phyloP scores from a whole-genome alignment of 2,113 vertebrate genomes.

The Nibea coibor region DNA sequence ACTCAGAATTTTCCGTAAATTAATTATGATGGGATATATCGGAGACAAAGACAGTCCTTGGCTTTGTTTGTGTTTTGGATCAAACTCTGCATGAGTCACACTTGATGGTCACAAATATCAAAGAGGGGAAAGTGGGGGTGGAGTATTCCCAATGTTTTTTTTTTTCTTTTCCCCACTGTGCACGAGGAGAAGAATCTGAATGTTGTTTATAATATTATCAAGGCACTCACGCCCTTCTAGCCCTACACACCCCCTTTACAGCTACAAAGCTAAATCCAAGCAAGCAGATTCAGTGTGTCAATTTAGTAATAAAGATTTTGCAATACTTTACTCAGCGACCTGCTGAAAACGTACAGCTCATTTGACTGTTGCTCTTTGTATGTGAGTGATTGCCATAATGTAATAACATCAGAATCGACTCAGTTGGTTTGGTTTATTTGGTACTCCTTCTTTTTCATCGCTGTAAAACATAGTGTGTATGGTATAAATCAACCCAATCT shows the following conservation, averaged over 20 bases:
- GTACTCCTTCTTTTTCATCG: constrained; percentile 49
- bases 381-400: constrained; percentile 1
- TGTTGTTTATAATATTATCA: constrained; percentile 36
- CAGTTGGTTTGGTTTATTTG: constrained; percentile 68
- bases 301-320: not conserved
- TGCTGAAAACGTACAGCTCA: not conserved
- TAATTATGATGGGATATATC: constrained; percentile 3
- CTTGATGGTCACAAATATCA: constrained; percentile 25
- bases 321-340: not conserved
- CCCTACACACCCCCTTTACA: too few relatives aligned
- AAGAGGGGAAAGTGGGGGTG: constrained; percentile 3
- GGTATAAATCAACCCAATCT: constrained; percentile 57
- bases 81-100: constrained; percentile 52
- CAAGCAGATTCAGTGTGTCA: not conserved
- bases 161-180: constrained; percentile 14
- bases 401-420: not conserved
- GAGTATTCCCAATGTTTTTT: constrained; percentile 11
- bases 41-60: constrained; percentile 33
- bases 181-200: constrained; percentile 10
- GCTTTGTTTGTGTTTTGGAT: constrained; percentile 43
- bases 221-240: not conserved
- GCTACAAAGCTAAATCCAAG: not conserved
- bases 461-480: constrained; percentile 66
- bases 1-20: constrained; percentile 24
- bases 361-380: not conserved